Evolutionary conservation across 2,113 vertebrate genomes (phyloP).

Genomic region (Otis tarda): DNA sequence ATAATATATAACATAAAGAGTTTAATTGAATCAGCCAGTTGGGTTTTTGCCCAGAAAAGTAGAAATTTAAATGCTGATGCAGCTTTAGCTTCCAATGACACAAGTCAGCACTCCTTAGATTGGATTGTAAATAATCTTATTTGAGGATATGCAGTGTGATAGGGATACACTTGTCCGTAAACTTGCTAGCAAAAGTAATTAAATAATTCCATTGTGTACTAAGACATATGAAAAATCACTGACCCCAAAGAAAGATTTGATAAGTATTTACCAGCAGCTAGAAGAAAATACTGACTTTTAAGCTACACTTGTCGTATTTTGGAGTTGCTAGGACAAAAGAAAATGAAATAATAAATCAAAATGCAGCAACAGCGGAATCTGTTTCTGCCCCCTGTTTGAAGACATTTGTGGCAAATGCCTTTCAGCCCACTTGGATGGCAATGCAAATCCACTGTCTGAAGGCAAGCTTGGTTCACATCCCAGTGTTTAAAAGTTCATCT

Average conservation of each 20-base stretch:
- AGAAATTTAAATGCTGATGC: slow-evolving; percentile 84
- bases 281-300: slow-evolving; percentile 56
- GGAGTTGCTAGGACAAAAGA: slow-evolving; percentile 26
- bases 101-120: slow-evolving; percentile 84
- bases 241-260: slow-evolving; percentile 55
- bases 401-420: slow-evolving; percentile 8
- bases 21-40: slow-evolving; percentile 85
- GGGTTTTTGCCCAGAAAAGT: slow-evolving; percentile 84
- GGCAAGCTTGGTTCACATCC: background rate
- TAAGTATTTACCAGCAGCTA: slow-evolving; percentile 58
- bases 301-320: slow-evolving; percentile 32
- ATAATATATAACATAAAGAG: slow-evolving; percentile 84
- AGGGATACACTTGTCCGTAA: slow-evolving; percentile 70
- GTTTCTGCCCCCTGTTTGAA: slow-evolving; percentile 29
- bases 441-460: background rate
- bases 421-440: background rate
- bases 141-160: slow-evolving; percentile 73
- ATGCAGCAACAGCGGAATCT: background rate
- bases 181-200: slow-evolving; percentile 83
- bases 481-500: slow-evolving; percentile 60
- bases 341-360: slow-evolving; percentile 11
- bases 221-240: slow-evolving; percentile 67
- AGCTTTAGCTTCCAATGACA: slow-evolving; percentile 78
- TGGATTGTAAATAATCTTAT: slow-evolving; percentile 85
- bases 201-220: slow-evolving; percentile 80